Evolutionary conservation across 2,113 vertebrate genomes (phyloP).

Genomic region (Zosterops borbonicus): DNA sequence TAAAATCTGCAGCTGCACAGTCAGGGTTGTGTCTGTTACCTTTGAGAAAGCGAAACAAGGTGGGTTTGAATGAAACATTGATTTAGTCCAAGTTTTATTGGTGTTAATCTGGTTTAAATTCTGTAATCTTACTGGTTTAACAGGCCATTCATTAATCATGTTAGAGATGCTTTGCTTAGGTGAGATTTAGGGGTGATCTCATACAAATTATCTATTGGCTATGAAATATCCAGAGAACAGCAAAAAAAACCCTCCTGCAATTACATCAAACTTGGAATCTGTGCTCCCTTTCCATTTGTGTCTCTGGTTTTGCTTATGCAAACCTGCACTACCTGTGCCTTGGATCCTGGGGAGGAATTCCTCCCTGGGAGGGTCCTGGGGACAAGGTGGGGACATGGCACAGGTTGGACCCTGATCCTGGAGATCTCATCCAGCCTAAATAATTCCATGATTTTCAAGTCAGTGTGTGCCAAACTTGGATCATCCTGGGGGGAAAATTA

Average conservation of each 20-base stretch:
- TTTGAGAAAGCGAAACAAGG: neutral
- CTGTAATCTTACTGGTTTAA: neutral
- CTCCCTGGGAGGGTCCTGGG: neutral
- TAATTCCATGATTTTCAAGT: neutral
- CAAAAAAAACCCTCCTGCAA: neutral
- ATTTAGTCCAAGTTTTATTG: neutral
- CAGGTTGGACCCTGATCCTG: neutral
- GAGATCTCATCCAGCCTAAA: neutral
- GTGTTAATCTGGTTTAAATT: neutral
- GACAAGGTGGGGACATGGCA: neutral
- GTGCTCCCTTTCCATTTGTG: neutral
- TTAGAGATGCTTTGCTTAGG: neutral
- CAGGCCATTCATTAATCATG: neutral
- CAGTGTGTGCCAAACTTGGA: neutral
- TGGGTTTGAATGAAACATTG: neutral
- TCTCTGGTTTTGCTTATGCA: neutral
- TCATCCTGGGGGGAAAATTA: accelerated
- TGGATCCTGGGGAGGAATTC: neutral
- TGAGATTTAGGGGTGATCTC: neutral
- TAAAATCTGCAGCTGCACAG: neutral
- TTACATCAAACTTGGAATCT: neutral
- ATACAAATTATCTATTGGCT: neutral
- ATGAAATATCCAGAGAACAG: neutral
- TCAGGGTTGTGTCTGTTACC: neutral
- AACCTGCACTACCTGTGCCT: neutral